Evolutionary conservation across 2,888 invertebrate species (phyloP).

Genomic region (Acleris holmiana): DNA sequence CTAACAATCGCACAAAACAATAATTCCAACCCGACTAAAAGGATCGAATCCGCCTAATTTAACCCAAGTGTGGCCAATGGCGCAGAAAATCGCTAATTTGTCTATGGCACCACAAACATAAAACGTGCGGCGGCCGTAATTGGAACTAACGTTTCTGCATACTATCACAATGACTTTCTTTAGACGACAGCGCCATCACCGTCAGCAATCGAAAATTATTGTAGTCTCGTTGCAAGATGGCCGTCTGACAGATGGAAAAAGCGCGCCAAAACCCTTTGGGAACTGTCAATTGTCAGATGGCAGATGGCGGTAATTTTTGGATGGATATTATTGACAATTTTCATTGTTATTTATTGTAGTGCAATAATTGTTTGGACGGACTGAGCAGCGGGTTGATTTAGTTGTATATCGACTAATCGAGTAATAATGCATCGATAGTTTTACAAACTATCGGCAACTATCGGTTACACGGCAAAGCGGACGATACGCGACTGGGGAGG

Average conservation of each 20-base stretch:
- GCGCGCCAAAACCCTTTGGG: slow-evolving; percentile 81
- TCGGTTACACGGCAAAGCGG: background rate
- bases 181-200: background rate
- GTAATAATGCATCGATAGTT: background rate
- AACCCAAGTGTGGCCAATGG: slow-evolving; percentile 73
- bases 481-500: background rate
- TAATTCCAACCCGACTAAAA: slow-evolving; percentile 52
- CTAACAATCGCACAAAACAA: slow-evolving; percentile 38
- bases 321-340: slow-evolving; percentile 69
- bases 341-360: slow-evolving; percentile 73
- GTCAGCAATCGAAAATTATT: background rate
- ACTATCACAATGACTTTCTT: background rate
- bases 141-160: background rate
- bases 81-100: slow-evolving; percentile 78
- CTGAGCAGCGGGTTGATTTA: slow-evolving; percentile 40
- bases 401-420: slow-evolving; percentile 21
- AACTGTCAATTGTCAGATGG: slow-evolving; percentile 56
- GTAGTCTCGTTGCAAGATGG: slow-evolving; percentile 59
- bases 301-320: slow-evolving; percentile 79
- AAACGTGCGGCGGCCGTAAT: background rate
- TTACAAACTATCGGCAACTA: no score
- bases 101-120: slow-evolving; percentile 55
- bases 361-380: slow-evolving; percentile 74
- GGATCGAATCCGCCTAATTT: slow-evolving; percentile 70
- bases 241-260: slow-evolving; percentile 69